phyloP scores from a whole-genome alignment of 2,888 invertebrate genomes.

The Perdita meconis region DNA sequence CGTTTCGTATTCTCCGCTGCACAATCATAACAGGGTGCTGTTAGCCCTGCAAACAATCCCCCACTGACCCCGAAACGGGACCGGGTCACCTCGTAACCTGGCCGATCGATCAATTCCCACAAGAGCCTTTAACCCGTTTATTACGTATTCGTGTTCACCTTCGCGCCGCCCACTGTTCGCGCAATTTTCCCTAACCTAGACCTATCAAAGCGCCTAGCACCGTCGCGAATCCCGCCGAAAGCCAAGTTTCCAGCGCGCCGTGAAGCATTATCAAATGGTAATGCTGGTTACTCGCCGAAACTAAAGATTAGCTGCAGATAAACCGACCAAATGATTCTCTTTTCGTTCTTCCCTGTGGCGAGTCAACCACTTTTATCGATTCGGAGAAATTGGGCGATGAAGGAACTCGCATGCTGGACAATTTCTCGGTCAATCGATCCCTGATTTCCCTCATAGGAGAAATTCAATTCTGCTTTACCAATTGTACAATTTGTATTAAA shows the following conservation, averaged over 20 bases:
- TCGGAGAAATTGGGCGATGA: too few species aligned
- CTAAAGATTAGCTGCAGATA: slow-evolving; percentile 10
- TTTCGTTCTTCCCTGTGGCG: slow-evolving; percentile 12
- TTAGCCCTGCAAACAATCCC: background rate
- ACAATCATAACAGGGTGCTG: background rate
- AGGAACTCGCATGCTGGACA: too few species aligned
- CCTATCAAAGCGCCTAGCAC: background rate
- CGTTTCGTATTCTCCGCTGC: background rate
- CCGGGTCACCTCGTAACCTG: slow-evolving; percentile 6
- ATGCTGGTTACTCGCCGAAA: background rate
- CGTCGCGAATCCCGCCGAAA: slow-evolving; percentile 8
- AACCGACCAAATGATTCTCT: slow-evolving; percentile 28
- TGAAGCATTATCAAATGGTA: background rate
- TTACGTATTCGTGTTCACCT: slow-evolving; percentile 35
- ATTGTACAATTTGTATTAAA: too few species aligned
- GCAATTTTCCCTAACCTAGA: slow-evolving; percentile 34
- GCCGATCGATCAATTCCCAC: slow-evolving; percentile 19
- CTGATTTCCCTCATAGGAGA: too few species aligned
- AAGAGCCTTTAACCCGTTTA: slow-evolving; percentile 40
- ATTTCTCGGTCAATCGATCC: too few species aligned
- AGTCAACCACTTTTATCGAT: slow-evolving; percentile 39
- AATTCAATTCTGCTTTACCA: too few species aligned
- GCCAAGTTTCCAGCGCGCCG: background rate
- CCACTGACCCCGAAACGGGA: slow-evolving; percentile 5
- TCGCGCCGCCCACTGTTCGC: slow-evolving; percentile 16